These are phyloP conservation scores for Discoglossus pictus DNA, from an alignment of 2,797 vertebrate genomes.

Conservation along the genomic window DNA sequence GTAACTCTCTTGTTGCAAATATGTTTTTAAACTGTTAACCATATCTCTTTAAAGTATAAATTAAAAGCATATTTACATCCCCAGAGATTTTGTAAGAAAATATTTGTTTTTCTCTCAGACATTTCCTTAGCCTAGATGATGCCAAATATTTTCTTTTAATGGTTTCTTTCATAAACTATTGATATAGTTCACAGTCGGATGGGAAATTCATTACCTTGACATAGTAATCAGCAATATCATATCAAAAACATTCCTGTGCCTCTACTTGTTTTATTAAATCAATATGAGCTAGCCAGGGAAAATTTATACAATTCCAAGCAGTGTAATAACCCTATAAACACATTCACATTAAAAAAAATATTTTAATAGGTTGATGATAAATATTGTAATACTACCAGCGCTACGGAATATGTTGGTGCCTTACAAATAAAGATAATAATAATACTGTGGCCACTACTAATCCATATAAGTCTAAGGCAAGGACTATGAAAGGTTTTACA, in stretches of 20 bases:
- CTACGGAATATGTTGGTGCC: too few species aligned
- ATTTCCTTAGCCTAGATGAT: constrained; percentile 28
- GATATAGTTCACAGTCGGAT: constrained; percentile 16
- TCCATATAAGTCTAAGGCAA: too few species aligned
- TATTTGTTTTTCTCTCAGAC: constrained; percentile 33
- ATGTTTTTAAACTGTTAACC: too few species aligned
- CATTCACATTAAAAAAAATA: constrained; percentile 2
- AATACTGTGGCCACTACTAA: too few species aligned
- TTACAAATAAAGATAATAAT: too few species aligned
- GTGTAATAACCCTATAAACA: constrained; percentile 24
- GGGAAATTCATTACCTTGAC: constrained; percentile 29
- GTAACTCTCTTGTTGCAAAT: too few species aligned
- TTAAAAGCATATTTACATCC: neutral
- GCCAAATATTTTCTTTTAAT: constrained; percentile 21
- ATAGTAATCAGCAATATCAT: constrained; percentile 20
- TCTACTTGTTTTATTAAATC: constrained; percentile 26
- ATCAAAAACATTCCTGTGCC: constrained; percentile 11
- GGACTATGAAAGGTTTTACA: too few species aligned
- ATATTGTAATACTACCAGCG: too few species aligned
- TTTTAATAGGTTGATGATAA: too few species aligned
- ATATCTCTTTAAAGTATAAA: constrained; percentile 10
- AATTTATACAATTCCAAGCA: constrained; percentile 16
- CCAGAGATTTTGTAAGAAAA: constrained; percentile 22
- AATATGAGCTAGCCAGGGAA: constrained; percentile 15
- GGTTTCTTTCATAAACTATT: constrained; percentile 29